Evolutionary conservation across 2,113 vertebrate species (phyloP), one percentile per base, ranked within the genome.

Genomic region (Clarias macrocephalus): DNA sequence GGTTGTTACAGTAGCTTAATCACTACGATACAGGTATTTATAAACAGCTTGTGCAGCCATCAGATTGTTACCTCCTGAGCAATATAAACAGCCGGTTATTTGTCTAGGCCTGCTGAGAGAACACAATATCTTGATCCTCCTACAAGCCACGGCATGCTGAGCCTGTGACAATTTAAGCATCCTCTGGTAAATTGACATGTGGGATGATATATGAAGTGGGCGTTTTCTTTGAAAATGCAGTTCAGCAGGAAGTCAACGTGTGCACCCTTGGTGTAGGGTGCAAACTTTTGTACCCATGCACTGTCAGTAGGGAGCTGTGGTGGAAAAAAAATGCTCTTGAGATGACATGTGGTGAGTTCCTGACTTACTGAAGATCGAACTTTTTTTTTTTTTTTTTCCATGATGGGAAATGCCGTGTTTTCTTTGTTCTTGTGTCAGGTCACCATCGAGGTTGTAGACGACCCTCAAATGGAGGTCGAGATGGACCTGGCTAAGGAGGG

Each of bases 381-480:
- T n/a, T 65, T 2, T 16, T 68, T 5, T 1, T 16, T 30, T 30
- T 6, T 7, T 1, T 16, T 30, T 30, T 6, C 4, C 16, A 37
- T 59, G 13, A 37, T 19, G 15, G 5, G 33, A 30, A 33, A 33
- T 70, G 66, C 16, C 33, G 16, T 70, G 66, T 73, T 48, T 25
- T 25, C 25, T 13, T 68, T 72, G 3, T 68, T 4, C n/a, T 21
- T 88, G 48, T 80, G 56, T 37, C 91, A 98, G 97, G 97, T 97
- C 42, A 96, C 95, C 87, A 97, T 97, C 0, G 95, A 97, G 93
- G 97, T 97, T 63, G 95, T 96, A 52, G 95, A 96, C 19, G 93
- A 96, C 84, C 91, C 95, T 82, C 96, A 96, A 93, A 93, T 95
- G 0, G 95, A 97, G 92, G 93, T 97, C 65, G 96, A 97, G 92